Conservation (phyloP, 2,113 vertebrate genomes). For the Dromiciops gliroides region DNA sequence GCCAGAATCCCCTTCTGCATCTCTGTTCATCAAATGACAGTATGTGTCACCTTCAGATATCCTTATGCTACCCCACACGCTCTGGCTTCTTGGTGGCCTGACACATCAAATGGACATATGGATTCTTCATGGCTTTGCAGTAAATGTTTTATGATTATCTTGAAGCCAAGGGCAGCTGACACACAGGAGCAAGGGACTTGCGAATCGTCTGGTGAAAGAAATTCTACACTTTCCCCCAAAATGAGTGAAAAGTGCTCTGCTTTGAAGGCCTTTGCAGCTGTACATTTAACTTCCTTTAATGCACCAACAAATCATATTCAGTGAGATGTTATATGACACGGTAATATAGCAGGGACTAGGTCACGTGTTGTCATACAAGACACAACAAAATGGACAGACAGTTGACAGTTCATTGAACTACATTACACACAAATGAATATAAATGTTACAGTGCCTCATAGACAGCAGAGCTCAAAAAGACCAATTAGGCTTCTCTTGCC, state of each 20-base stretch:
- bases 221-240: conserved; percentile 55
- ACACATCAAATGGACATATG: conserved; percentile 87
- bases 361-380: conserved; percentile 44
- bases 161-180: conserved; percentile 82
- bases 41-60: conserved; percentile 95
- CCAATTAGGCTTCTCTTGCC: background rate
- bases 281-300: conserved; percentile 21
- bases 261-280: conserved; percentile 50
- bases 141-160: conserved; percentile 84
- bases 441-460: conserved; percentile 14
- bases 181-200: conserved; percentile 71
- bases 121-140: conserved; percentile 86
- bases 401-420: conserved; percentile 34
- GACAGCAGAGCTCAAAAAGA: conserved; percentile 42
- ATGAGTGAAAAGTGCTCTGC: conserved; percentile 22
- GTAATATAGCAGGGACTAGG: background rate
- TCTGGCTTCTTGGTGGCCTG: conserved; percentile 87
- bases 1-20: conserved; percentile 89
- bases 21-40: conserved; percentile 85
- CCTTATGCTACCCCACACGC: conserved; percentile 86
- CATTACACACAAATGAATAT: conserved; percentile 31
- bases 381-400: conserved; percentile 29
- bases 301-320: background rate
- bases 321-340: background rate
- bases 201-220: conserved; percentile 74